Percentiles rank a stretch among this genome's conserved stretches.
Conservation (phyloP, 2,888 invertebrate genomes). For the Callyntrura guangdongensis region DNA sequence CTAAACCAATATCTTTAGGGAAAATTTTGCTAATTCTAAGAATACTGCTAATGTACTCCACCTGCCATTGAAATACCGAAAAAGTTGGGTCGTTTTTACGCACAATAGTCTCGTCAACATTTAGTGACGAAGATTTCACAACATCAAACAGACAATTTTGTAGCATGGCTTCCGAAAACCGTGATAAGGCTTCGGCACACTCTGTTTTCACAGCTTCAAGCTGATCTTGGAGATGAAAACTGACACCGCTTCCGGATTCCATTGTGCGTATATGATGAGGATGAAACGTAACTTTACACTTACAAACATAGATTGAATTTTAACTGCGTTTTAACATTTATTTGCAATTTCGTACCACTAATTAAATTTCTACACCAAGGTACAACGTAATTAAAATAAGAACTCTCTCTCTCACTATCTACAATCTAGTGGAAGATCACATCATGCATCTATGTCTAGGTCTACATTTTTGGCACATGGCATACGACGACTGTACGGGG, state of each 20-base stretch:
- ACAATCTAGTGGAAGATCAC: too few species aligned
- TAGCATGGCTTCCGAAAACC: not conserved
- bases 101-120: too few species aligned
- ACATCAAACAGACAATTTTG: not conserved
- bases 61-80: not conserved
- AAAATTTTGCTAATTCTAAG: conserved; percentile 1
- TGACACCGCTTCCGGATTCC: not conserved
- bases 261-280: not conserved
- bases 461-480: not conserved
- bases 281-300: too few species aligned
- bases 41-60: conserved; percentile 51
- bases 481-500: not conserved
- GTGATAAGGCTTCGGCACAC: not conserved
- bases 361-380: too few species aligned
- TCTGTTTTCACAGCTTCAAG: conserved; percentile 46
- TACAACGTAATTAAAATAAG: too few species aligned
- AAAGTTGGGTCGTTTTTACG: not conserved
- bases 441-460: too few species aligned
- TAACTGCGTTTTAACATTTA: too few species aligned
- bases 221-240: conserved; percentile 10
- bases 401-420: too few species aligned
- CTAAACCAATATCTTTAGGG: not conserved
- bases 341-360: too few species aligned
- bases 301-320: too few species aligned
- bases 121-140: not conserved